These are phyloP conservation scores for Homarus gammarus DNA, from an alignment of 2,888 invertebrate genomes.

Conservation along the genomic window DNA sequence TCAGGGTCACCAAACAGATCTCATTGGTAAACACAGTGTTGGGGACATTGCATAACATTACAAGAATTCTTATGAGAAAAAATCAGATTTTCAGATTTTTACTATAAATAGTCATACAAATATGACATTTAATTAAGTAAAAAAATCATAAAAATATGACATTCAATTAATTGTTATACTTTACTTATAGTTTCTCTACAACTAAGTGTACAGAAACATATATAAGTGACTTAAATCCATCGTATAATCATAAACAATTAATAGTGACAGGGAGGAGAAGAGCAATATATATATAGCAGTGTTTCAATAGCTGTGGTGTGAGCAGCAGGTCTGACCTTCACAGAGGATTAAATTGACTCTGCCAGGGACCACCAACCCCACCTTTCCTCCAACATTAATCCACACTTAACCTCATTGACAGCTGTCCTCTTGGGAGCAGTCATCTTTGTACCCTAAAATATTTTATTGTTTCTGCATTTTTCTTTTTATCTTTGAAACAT, in stretches of 20 bases:
- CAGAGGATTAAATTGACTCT: constrained; percentile 5
- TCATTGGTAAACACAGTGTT: neutral
- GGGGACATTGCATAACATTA: neutral
- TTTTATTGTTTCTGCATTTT: neutral
- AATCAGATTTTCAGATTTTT: too few relatives aligned
- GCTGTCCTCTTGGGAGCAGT: neutral
- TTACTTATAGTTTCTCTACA: too few relatives aligned
- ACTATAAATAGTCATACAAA: too few relatives aligned
- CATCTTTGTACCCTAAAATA: neutral
- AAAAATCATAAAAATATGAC: too few relatives aligned
- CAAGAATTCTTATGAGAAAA: too few relatives aligned
- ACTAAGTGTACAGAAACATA: too few relatives aligned
- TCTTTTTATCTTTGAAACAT: too few relatives aligned
- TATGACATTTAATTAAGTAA: too few relatives aligned
- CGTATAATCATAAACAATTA: too few relatives aligned
- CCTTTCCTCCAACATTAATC: constrained; percentile 3
- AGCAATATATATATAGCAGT: neutral
- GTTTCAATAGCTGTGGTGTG: neutral
- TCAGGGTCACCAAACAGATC: neutral
- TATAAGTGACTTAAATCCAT: too few relatives aligned
- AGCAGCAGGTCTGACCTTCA: constrained; percentile 17
- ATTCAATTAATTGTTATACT: too few relatives aligned
- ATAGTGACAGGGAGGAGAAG: neutral
- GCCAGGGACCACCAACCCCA: neutral
- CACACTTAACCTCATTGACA: constrained; percentile 16